Conservation (phyloP, 2,888 invertebrate genomes). For the Eupithecia centaureata region DNA sequence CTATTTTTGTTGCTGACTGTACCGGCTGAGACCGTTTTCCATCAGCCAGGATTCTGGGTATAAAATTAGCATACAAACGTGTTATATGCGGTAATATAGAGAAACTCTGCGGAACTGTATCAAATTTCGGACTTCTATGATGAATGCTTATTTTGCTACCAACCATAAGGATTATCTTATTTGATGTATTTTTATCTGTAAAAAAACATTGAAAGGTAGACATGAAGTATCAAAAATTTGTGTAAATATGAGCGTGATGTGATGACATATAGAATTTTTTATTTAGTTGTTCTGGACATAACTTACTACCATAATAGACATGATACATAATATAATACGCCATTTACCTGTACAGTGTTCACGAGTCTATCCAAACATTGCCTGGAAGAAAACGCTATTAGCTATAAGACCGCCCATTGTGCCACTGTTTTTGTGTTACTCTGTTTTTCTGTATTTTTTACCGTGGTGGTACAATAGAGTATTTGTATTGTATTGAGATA, state of each 20-base stretch:
- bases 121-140: conserved; percentile 42
- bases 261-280: no score
- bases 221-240: background rate
- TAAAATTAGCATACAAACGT: conserved; percentile 80
- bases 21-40: conserved; percentile 69
- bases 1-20: conserved; percentile 53
- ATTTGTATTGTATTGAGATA: no score
- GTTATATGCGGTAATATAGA: conserved; percentile 69
- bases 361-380: no score
- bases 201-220: background rate
- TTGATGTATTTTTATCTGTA: background rate
- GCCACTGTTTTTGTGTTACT: no score
- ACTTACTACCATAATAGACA: no score
- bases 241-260: background rate
- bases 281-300: no score
- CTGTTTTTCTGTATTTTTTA: no score
- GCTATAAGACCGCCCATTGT: no score
- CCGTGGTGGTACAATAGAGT: no score
- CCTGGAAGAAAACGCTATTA: no score
- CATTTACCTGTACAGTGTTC: no score
- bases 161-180: background rate
- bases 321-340: no score
- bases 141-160: conserved; percentile 44
- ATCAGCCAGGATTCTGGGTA: conserved; percentile 73
- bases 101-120: conserved; percentile 66